Percentiles rank a stretch among this genome's conserved stretches.
Conservation (phyloP, 1,140 invertebrate genomes). For the Chlorops oryzae region DNA sequence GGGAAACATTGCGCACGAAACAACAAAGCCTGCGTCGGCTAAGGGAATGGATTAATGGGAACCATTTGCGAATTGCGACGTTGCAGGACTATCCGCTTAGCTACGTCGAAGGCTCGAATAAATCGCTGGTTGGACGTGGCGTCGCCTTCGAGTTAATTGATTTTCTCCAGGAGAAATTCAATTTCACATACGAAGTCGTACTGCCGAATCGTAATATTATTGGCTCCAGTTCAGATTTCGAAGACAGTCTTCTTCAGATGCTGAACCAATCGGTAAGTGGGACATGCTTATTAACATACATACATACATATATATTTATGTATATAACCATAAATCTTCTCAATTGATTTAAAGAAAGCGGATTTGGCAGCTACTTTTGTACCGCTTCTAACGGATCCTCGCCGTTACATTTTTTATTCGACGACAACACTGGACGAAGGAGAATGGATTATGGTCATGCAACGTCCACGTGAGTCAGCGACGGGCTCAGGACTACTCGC, state of each 20-base stretch:
- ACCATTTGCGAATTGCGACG: conserved; percentile 37
- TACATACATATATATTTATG: not conserved
- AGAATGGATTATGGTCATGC: conserved; percentile 70
- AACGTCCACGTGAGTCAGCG: conserved; percentile 69
- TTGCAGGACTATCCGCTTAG: conserved; percentile 58
- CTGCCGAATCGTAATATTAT: conserved; percentile 54
- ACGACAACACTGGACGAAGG: conserved; percentile 60
- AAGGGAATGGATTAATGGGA: conserved; percentile 34
- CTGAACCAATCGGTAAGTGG: conserved; percentile 24
- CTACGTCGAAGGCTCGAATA: conserved; percentile 53
- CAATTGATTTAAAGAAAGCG: conserved; percentile 53
- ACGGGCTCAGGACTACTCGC: conserved; percentile 75
- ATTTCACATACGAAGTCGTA: conserved; percentile 65
- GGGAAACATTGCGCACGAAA: conserved; percentile 26
- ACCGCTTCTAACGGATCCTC: conserved; percentile 58
- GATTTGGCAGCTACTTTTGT: conserved; percentile 72
- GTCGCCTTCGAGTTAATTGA: conserved; percentile 67
- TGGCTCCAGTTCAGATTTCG: conserved; percentile 47
- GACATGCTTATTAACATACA: not conserved
- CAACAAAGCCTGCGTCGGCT: conserved; percentile 23
- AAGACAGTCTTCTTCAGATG: conserved; percentile 55
- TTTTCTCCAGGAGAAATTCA: conserved; percentile 60
- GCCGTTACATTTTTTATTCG: conserved; percentile 58
- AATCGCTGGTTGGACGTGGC: conserved; percentile 55
- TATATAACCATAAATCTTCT: not conserved